These are phyloP conservation scores for Proctacanthus coquilletti DNA, from an alignment of 1,140 invertebrate genomes.

Conservation along the genomic window DNA sequence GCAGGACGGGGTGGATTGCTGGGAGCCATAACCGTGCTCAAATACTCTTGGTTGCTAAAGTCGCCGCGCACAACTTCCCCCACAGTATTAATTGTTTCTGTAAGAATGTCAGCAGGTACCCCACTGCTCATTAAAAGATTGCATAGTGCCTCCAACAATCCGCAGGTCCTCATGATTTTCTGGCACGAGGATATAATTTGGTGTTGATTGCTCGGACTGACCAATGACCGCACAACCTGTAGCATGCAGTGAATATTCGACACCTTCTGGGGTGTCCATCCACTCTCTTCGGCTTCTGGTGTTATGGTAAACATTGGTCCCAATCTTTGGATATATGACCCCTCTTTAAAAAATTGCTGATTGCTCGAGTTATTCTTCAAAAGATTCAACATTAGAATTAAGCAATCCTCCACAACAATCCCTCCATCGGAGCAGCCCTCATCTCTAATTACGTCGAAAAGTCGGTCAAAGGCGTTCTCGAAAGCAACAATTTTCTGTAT, in stretches of 20 bases:
- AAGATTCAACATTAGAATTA: constrained; percentile 87
- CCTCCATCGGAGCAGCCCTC: constrained; percentile 92
- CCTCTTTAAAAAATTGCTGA: constrained; percentile 98
- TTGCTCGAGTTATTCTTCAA: constrained; percentile 93
- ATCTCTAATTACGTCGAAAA: constrained; percentile 83
- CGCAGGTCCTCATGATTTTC: constrained; percentile 69
- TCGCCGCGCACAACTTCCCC: constrained; percentile 90
- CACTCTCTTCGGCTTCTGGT: constrained; percentile 52
- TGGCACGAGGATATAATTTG: constrained; percentile 65
- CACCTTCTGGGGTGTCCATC: constrained; percentile 90
- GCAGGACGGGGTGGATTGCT: constrained; percentile 82
- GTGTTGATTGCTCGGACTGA: constrained; percentile 74
- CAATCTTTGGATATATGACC: constrained; percentile 79
- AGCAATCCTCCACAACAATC: constrained; percentile 96
- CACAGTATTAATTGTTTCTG: constrained; percentile 90
- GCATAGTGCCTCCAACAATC: constrained; percentile 68
- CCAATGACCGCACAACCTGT: constrained; percentile 75
- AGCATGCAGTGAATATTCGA: constrained; percentile 86
- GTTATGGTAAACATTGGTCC: constrained; percentile 71
- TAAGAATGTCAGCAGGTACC: constrained; percentile 91
- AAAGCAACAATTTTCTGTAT: constrained; percentile 99
- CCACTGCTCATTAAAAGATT: constrained; percentile 86
- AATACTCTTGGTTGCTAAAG: constrained; percentile 79
- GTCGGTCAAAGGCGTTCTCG: constrained; percentile 93
- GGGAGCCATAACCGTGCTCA: constrained; percentile 82